These are phyloP conservation scores for Tenthredo scrophulariae DNA, from an alignment of 2,888 invertebrate species.

Conservation along the genomic window DNA sequence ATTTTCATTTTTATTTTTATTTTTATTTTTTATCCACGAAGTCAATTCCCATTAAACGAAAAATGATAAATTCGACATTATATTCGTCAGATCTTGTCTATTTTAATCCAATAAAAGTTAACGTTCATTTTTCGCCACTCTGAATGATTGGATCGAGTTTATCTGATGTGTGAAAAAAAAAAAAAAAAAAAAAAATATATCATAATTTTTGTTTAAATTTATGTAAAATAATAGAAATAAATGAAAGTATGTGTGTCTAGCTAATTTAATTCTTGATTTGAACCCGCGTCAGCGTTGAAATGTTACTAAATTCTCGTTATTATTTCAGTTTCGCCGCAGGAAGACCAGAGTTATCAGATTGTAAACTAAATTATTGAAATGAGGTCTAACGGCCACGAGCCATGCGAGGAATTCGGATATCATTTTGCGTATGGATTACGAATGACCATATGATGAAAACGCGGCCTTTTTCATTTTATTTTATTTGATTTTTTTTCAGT, in stretches of 20 bases:
- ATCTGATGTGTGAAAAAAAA: too few species aligned
- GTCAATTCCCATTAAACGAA: too few species aligned
- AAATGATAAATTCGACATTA: too few species aligned
- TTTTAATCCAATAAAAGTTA: too few species aligned
- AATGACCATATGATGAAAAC: neutral
- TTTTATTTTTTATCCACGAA: too few species aligned
- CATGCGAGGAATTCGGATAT: conserved; percentile 41
- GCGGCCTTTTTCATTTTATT: neutral
- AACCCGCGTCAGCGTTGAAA: conserved; percentile 21
- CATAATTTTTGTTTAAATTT: neutral
- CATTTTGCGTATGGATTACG: neutral
- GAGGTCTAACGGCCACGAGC: conserved; percentile 41
- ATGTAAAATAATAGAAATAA: neutral
- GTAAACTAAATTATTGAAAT: conserved; percentile 52
- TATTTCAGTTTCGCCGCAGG: conserved; percentile 43
- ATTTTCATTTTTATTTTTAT: too few species aligned
- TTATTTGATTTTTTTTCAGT: too few species aligned
- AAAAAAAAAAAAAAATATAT: too few species aligned
- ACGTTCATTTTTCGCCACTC: too few species aligned
- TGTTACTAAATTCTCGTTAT: conserved; percentile 45
- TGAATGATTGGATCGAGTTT: too few species aligned
- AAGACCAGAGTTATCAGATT: conserved; percentile 45
- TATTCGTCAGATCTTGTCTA: too few species aligned
- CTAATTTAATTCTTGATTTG: conserved; percentile 47
- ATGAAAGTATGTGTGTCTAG: neutral